A percentile compares a stretch with the other conserved stretches of the same genome.
Conservation (phyloP, 2,797 vertebrate genomes). For the Liasis olivaceus region DNA sequence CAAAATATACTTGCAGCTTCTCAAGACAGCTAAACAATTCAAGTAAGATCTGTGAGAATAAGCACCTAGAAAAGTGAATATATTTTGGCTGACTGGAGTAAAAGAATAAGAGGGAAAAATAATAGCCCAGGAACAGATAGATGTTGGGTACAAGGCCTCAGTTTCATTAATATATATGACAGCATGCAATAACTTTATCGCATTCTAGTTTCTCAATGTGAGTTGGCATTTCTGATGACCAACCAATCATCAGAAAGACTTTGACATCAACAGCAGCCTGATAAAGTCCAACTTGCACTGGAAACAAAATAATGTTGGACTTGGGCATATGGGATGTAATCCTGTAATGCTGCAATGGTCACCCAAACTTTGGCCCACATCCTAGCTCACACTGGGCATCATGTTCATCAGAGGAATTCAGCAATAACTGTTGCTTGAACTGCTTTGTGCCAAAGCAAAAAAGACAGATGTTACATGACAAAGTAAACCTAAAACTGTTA, state of each 20-base stretch:
- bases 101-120: background rate
- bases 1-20: background rate
- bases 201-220: background rate
- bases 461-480: background rate
- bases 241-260: background rate
- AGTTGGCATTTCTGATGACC: background rate
- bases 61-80: background rate
- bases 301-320: background rate
- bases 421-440: background rate
- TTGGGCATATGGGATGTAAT: background rate
- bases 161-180: background rate
- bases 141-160: too few species aligned
- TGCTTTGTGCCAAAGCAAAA: background rate
- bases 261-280: background rate
- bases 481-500: background rate
- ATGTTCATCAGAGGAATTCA: background rate
- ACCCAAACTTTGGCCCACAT: background rate
- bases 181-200: background rate
- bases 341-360: too few species aligned
- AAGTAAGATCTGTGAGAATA: background rate
- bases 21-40: background rate
- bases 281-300: background rate
- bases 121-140: background rate
- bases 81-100: background rate
- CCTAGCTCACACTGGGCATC: background rate